phyloP scores from a whole-genome alignment of 2,113 vertebrate species.

The Embiotoca jacksoni region DNA sequence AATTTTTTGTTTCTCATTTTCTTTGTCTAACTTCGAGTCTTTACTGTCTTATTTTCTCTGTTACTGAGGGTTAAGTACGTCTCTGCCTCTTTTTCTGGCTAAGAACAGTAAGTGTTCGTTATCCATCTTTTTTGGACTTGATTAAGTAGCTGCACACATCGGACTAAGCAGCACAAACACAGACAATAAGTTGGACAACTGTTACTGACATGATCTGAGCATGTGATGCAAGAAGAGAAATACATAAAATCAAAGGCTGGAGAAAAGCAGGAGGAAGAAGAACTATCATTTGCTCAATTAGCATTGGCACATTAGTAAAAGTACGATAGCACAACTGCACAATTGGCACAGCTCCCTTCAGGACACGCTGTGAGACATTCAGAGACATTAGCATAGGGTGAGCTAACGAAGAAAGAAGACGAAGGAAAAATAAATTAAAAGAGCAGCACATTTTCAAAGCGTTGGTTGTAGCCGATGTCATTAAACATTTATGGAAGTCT shows the following conservation, averaged over 20 bases:
- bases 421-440: conserved; percentile 94
- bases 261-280: background rate
- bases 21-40: background rate
- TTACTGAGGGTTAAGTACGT: conserved; percentile 19
- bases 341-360: conserved; percentile 91
- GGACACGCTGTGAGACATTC: conserved; percentile 93
- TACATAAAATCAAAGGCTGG: conserved; percentile 60
- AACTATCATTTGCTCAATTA: conserved; percentile 88
- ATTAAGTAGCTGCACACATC: conserved; percentile 91
- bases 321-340: conserved; percentile 93
- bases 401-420: conserved; percentile 95
- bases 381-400: conserved; percentile 91
- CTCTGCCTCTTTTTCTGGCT: conserved; percentile 14
- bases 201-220: conserved; percentile 91
- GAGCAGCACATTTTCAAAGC: conserved; percentile 97
- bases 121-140: conserved; percentile 87
- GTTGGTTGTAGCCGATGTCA: conserved; percentile 92
- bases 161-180: conserved; percentile 89
- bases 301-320: conserved; percentile 93
- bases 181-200: conserved; percentile 92
- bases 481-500: conserved; percentile 99
- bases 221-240: conserved; percentile 75
- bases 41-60: conserved; percentile 24
- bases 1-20: conserved; percentile 25
- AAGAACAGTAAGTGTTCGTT: conserved; percentile 83